Evolutionary conservation across 2,888 invertebrate genomes (phyloP).

Genomic region (Leptinotarsa peninsularis): DNA sequence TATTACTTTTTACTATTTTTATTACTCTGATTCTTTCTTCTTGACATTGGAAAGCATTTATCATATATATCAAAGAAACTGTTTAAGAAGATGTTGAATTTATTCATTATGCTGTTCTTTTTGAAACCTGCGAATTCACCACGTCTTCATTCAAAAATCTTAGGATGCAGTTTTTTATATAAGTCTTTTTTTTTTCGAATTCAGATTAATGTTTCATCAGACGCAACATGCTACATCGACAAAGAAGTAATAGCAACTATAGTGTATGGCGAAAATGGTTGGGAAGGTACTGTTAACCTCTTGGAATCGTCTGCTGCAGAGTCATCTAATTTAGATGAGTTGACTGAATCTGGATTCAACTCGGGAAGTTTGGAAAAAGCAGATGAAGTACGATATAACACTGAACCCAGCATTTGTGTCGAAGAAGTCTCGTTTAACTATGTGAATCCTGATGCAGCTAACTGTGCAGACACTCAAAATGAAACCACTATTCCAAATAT

Average conservation of each 20-base stretch:
- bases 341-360: conserved; percentile 16
- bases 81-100: too few relatives aligned
- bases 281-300: conserved; percentile 62
- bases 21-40: too few relatives aligned
- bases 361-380: conserved; percentile 25
- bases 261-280: conserved; percentile 69
- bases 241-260: conserved; percentile 71
- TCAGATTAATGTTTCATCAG: conserved; percentile 43
- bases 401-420: conserved; percentile 5
- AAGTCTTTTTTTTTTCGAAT: neutral
- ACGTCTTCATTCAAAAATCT: too few relatives aligned
- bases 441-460: neutral
- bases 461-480: neutral
- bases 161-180: neutral
- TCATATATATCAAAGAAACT: too few relatives aligned
- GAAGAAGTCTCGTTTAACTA: neutral
- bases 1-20: too few relatives aligned
- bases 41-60: too few relatives aligned
- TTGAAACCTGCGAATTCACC: too few relatives aligned
- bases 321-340: conserved; percentile 1
- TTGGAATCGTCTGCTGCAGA: conserved; percentile 16
- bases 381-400: neutral
- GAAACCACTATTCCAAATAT: neutral
- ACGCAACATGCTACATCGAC: conserved; percentile 66
- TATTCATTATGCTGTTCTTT: too few relatives aligned